Percentiles rank a stretch among this genome's conserved stretches.
phyloP scores from a whole-genome alignment of 2,888 invertebrate genomes.

The Chrysotoxum bicinctum region DNA sequence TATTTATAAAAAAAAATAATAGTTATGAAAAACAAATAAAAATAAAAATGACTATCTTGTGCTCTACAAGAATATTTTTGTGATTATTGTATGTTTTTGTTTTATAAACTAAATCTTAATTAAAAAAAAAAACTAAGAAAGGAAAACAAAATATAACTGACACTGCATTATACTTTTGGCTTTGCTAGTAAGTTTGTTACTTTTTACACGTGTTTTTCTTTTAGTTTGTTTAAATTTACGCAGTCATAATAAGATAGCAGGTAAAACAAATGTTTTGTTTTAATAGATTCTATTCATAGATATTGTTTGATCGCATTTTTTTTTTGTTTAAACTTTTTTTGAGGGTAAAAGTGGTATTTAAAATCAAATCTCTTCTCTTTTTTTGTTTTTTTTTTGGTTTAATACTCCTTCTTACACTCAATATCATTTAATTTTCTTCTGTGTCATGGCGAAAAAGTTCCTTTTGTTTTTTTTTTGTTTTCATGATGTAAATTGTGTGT shows the following conservation, averaged over 20 bases:
- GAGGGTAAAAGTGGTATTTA: constrained; percentile 10
- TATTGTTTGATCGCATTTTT: constrained; percentile 21
- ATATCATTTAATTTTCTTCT: constrained; percentile 24
- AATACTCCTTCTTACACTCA: constrained; percentile 31
- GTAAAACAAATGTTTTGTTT: constrained; percentile 30
- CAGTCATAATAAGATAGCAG: constrained; percentile 46
- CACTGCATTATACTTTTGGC: constrained; percentile 71
- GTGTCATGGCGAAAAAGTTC: constrained; percentile 47
- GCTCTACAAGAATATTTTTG: constrained; percentile 48
- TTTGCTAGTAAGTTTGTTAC: constrained; percentile 62
- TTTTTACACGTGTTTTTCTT: constrained; percentile 5
- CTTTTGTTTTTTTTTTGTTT: constrained; percentile 24
- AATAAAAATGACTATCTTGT: constrained; percentile 65
- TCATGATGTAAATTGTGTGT: constrained; percentile 24
- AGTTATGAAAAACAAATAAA: constrained; percentile 20
- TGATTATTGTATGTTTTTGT: constrained; percentile 53
- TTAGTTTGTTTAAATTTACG: constrained; percentile 46
- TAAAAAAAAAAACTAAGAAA: constrained; percentile 25
- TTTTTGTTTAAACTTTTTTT: constrained; percentile 2
- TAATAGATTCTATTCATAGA: constrained; percentile 50
- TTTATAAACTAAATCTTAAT: constrained; percentile 51
- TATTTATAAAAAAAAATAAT: background rate
- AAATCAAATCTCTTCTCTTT: constrained; percentile 29
- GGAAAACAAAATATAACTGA: constrained; percentile 59
- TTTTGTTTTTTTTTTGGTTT: constrained; percentile 20